These are phyloP conservation scores for Eulemur macaco DNA, from an alignment of 2,113 vertebrate genomes.

Conservation along the genomic window DNA sequence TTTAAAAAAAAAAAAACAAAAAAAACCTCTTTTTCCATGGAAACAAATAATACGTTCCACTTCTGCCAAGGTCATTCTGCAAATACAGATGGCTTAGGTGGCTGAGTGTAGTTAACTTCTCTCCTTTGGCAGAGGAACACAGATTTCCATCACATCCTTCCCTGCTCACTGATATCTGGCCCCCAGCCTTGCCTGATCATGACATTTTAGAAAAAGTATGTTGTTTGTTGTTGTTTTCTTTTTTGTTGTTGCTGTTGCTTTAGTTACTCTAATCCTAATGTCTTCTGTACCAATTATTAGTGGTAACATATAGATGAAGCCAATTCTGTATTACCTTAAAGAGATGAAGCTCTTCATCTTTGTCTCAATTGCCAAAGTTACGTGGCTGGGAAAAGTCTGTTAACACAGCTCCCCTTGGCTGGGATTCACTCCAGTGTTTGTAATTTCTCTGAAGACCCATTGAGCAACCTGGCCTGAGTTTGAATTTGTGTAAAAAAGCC, in stretches of 20 bases:
- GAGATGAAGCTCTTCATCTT: neutral
- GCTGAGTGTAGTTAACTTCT: conserved; percentile 63
- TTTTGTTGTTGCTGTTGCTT: neutral
- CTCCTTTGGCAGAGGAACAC: conserved; percentile 68
- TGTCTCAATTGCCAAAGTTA: conserved; percentile 41
- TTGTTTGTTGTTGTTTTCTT: neutral
- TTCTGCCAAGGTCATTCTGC: conserved; percentile 77
- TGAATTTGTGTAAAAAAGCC: conserved; percentile 70
- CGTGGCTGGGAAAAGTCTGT: conserved; percentile 19
- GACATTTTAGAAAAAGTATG: conserved; percentile 40
- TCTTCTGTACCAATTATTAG: neutral
- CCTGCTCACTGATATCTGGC: conserved; percentile 68
- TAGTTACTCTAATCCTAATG: neutral
- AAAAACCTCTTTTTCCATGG: neutral
- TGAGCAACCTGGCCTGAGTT: conserved; percentile 76
- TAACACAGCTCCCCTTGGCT: conserved; percentile 69
- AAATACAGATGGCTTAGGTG: conserved; percentile 76
- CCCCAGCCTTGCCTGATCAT: conserved; percentile 62
- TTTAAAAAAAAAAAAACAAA: neutral
- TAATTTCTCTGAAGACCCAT: conserved; percentile 77
- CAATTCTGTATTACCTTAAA: neutral
- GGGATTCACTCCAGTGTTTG: conserved; percentile 57
- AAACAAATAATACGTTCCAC: conserved; percentile 53
- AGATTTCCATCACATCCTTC: conserved; percentile 72
- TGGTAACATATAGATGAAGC: neutral